Evolutionary conservation across 2,113 vertebrate species (phyloP).

Genomic region (Sclerurus mexicanus): DNA sequence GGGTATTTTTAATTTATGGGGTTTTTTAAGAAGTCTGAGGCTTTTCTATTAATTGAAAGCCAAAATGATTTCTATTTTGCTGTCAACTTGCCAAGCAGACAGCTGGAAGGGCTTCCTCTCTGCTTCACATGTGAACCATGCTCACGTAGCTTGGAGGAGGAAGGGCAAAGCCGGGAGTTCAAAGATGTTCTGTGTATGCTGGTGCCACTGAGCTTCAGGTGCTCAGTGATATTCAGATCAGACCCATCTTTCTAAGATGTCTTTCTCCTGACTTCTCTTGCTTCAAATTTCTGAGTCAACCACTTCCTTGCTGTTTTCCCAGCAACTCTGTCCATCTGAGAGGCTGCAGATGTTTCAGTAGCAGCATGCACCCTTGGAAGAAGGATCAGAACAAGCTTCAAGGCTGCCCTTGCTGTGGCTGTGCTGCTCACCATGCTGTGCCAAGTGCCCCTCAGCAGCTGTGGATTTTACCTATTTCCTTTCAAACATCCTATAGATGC

Average conservation of each 20-base stretch:
- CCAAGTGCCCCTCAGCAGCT: neutral
- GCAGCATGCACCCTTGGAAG: neutral
- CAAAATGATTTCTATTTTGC: neutral
- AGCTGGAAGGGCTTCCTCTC: neutral
- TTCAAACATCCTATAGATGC: neutral
- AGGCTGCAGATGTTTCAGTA: neutral
- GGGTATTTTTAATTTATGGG: neutral
- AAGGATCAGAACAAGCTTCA: neutral
- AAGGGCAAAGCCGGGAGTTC: neutral
- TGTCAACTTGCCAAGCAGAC: neutral
- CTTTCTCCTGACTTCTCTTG: neutral
- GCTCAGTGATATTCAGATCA: neutral
- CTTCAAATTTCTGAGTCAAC: neutral
- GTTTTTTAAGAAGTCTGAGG: neutral
- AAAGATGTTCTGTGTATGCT: neutral
- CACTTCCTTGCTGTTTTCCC: neutral
- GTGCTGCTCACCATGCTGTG: neutral
- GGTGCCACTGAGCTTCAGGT: neutral
- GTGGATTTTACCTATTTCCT: neutral
- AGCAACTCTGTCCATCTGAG: neutral
- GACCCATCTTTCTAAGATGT: neutral
- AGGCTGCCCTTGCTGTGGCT: neutral
- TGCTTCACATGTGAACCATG: neutral
- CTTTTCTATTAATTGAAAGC: neutral
- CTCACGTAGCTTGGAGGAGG: neutral